phyloP scores from a whole-genome alignment of 2,888 invertebrate genomes.

The Heliconius hortense region DNA sequence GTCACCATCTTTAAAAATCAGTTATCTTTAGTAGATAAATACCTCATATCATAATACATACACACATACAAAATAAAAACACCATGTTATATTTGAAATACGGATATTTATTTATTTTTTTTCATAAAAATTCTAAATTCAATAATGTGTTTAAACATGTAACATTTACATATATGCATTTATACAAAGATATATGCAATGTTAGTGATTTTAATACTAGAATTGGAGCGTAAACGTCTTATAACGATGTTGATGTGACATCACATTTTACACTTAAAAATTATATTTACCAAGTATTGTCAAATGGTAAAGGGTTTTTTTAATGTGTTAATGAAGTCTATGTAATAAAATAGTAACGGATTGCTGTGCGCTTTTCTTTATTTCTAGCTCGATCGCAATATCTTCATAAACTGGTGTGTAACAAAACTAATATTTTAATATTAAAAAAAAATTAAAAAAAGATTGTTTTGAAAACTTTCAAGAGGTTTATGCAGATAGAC shows the following conservation, averaged over 20 bases:
- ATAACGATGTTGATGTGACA: conserved; percentile 65
- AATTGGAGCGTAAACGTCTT: conserved; percentile 79
- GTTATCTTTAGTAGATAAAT: not conserved
- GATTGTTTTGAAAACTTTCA: conserved; percentile 39
- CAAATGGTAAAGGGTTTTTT: conserved; percentile 68
- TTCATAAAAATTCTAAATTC: conserved; percentile 84
- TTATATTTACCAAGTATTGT: conserved; percentile 81
- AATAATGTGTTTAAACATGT: conserved; percentile 83
- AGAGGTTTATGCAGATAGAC: conserved; percentile 45
- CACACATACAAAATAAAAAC: conserved; percentile 59
- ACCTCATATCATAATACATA: conserved; percentile 21
- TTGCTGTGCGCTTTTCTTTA: conserved; percentile 74
- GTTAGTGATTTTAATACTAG: conserved; percentile 79
- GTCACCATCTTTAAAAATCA: not conserved
- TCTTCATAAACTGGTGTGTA: conserved; percentile 58
- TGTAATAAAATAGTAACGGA: conserved; percentile 55
- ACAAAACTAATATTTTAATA: conserved; percentile 40
- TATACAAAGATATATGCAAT: conserved; percentile 83
- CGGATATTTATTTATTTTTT: conserved; percentile 82
- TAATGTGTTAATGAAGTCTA: conserved; percentile 49
- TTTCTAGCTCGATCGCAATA: conserved; percentile 66
- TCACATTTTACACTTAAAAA: conserved; percentile 78
- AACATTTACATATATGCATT: conserved; percentile 83
- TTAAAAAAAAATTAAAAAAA: conserved; percentile 20
- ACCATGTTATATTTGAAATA: conserved; percentile 78